A percentile compares a stretch with the other conserved stretches of the same genome.
Evolutionary conservation across 92 coral and sea anemone species (phyloP).

Genomic region (Umimayanthus kanabou): DNA sequence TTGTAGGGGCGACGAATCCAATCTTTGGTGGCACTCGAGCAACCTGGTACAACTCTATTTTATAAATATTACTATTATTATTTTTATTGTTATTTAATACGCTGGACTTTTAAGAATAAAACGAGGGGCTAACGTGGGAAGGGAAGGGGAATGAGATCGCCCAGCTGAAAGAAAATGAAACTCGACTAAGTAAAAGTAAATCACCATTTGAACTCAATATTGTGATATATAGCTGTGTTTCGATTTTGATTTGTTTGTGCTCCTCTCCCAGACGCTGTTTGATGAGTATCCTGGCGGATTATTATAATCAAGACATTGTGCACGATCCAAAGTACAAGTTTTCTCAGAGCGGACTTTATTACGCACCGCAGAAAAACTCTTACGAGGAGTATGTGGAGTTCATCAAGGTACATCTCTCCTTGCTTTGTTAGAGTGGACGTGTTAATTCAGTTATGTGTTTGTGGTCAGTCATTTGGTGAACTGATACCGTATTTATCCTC

Average conservation of each 20-base stretch:
- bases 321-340: conserved; percentile 97
- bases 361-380: conserved; percentile 88
- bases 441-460: neutral
- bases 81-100: too few relatives aligned
- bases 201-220: too few relatives aligned
- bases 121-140: too few relatives aligned
- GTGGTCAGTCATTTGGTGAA: neutral
- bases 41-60: too few relatives aligned
- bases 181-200: too few relatives aligned
- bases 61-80: too few relatives aligned
- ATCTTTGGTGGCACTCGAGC: neutral
- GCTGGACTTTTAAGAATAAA: too few relatives aligned
- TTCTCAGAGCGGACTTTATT: conserved; percentile 94
- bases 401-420: conserved; percentile 70
- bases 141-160: too few relatives aligned
- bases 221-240: too few relatives aligned
- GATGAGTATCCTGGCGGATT: conserved; percentile 98
- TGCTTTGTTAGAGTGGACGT: neutral
- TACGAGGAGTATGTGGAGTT: conserved; percentile 96
- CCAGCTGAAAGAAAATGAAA: too few relatives aligned
- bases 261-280: conserved; percentile 82
- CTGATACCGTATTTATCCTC: too few relatives aligned
- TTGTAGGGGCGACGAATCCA: neutral
- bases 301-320: conserved; percentile 86
- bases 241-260: neutral